phyloP scores from a whole-genome alignment of 2,113 vertebrate species.

The Clarias macrocephalus region DNA sequence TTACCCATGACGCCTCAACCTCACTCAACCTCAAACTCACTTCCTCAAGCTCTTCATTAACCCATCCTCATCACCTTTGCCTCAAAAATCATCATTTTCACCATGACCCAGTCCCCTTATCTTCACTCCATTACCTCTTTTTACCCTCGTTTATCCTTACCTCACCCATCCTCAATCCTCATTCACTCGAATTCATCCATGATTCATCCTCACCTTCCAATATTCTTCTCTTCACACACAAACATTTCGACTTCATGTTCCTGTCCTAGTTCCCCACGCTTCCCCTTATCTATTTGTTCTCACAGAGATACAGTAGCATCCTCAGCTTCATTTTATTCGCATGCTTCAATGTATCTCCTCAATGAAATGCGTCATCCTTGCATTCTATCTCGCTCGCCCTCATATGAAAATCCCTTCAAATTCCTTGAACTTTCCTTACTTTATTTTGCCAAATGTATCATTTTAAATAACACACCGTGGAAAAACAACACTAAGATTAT shows the following conservation, averaged over 20 bases:
- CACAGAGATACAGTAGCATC: background rate
- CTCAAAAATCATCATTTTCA: background rate
- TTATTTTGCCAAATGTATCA: background rate
- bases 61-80: background rate
- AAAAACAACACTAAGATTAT: slow-evolving; percentile 29
- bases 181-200: background rate
- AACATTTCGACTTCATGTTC: background rate
- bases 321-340: background rate
- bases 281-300: background rate
- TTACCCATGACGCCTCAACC: background rate
- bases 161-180: background rate
- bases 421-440: background rate
- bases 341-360: background rate
- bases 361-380: background rate
- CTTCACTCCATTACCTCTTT: background rate
- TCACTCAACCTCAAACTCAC: background rate
- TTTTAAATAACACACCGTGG: background rate
- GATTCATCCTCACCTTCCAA: background rate
- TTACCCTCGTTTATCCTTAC: background rate
- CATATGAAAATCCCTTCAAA: background rate
- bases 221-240: background rate
- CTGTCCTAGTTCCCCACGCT: background rate
- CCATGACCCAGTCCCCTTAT: background rate
- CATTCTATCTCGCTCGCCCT: background rate
- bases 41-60: background rate